Base-by-base conservation (phyloP, 2,797 vertebrate genomes). In the Sebastes matsubarae region DNA sequence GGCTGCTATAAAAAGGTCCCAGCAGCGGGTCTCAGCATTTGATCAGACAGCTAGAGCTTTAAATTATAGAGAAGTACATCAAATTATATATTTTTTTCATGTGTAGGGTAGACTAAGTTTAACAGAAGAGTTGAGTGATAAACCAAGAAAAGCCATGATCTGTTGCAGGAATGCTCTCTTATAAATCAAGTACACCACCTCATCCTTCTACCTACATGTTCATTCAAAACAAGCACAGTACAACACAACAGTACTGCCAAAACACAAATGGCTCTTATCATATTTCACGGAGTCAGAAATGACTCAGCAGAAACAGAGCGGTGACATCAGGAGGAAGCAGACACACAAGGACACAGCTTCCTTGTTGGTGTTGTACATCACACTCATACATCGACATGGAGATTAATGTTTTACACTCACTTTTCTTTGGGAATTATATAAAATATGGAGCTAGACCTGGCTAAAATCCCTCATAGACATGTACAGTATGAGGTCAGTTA, bases 281-380 rank as follows among this genome's bases (percentile, higher is more conserved):
- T 20, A 34, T 61, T 16, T 24, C 10, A 72, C 3, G 11, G 30
- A 68, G 20, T 10, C 24, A 68, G 32, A 34, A 59, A 72, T 88
- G 79, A 82, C 73, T 86, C 67, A 46, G 73, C 84, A 82, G 42
- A 71, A 79, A 81, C 38, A 46, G 14, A 64, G 1, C 4, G 7
- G 6, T 4, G 16, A 22, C 32, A 8, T n/a, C 3, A 55, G 52
- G 4, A 36, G 8, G 22, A n/a, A 55, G 24, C 5, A 24, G 22
- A 65, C 4, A 46, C 4, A 8, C 5, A 79, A 54, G n/a, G 29
- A 6, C 54, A 20, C n/a, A 4, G 12, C 30, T 76, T 67, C 24
- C 24, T 54, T 24, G 2, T 25, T 61, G 8, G 11, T 11, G 13
- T 11, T 74, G 25, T 30, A 20, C 18, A 36, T 42, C 24, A 24